Evolutionary conservation across 2,113 vertebrate genomes (phyloP), one percentile per base, ranked within the genome.

Genomic region (Paraplagusia blochii): DNA sequence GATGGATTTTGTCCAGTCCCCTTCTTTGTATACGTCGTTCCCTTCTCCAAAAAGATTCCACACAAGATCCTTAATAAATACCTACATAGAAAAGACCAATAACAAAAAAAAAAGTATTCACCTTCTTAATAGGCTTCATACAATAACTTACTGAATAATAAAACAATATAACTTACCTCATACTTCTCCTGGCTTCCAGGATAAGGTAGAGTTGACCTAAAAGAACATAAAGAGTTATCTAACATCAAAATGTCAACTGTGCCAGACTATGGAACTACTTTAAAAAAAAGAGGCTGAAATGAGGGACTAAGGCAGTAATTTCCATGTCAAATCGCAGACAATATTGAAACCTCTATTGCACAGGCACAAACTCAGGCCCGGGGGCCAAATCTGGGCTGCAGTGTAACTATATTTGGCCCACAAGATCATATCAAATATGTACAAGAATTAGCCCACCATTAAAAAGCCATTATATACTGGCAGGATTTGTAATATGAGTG

Each of bases 11-110:
- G 90, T 90, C 93, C 93, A 95, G 8, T 95, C 90, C 1, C 88
- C 86, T 83, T 97, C 96, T 72, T 83, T 92, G 81, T 93, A 99
- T 0, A 93, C 88, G 11, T 96, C 94, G 46, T 98, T 98, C 59
- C 94, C 95, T 87, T 99, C 97, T 17, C 94, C 93, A 72, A 93
- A 98, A 63, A 98, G 90, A 83, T 97, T 95, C 84, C 85, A 93
- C 80, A 99, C 93, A 1, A 99, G 94, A 38, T 92, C 90, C 58
- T 87, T 90, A 69, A 99, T 91, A 80, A 97, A 99, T 43, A 95
- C 87, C 97, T 98, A 77, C 7, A 48, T 8, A 1, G 1, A 44
- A 58, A 44, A 9, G 63, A 18, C 5, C 35, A 14, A 15, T 7
- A 8, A 11, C 13, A 18, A 36, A 12, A 9, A 18, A 7, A 33